Conservation (phyloP, 2,888 invertebrate species). For the Punctoribates punctum region DNA sequence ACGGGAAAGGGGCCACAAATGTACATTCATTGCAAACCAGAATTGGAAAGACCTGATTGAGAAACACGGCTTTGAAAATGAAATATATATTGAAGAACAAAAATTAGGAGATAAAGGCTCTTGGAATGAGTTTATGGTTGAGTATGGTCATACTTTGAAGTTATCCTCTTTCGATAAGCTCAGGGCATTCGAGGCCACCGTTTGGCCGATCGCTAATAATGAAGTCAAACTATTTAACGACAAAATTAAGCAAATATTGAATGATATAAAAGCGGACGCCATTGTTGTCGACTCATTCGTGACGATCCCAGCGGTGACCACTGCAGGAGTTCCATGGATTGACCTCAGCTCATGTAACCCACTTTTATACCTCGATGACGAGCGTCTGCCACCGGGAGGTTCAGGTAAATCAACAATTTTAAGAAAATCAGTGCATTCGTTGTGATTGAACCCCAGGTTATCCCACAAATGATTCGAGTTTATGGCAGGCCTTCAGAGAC, state of each 20-base stretch:
- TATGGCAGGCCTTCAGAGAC: background rate
- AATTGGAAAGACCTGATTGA: background rate
- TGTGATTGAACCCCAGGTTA: background rate
- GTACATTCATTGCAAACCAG: conserved; percentile 4
- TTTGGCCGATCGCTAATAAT: background rate
- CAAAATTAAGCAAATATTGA: background rate
- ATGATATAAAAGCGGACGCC: conserved; percentile 14
- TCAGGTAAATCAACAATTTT: background rate
- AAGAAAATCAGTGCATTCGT: background rate
- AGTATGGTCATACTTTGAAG: background rate
- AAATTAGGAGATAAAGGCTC: background rate
- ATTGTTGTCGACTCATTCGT: background rate
- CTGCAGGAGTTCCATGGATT: conserved; percentile 4
- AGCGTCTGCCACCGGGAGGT: background rate
- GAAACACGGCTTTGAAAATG: background rate
- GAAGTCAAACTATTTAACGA: background rate
- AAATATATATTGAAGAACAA: background rate
- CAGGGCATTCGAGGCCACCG: background rate
- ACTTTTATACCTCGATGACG: background rate
- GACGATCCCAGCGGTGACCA: background rate
- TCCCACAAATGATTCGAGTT: background rate
- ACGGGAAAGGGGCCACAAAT: background rate
- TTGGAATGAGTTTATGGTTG: background rate
- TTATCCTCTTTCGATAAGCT: background rate
- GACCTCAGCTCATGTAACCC: background rate